Percentiles rank a stretch among this genome's conserved stretches.
Conservation (phyloP, 2,113 vertebrate species). For the Anser cygnoides region DNA sequence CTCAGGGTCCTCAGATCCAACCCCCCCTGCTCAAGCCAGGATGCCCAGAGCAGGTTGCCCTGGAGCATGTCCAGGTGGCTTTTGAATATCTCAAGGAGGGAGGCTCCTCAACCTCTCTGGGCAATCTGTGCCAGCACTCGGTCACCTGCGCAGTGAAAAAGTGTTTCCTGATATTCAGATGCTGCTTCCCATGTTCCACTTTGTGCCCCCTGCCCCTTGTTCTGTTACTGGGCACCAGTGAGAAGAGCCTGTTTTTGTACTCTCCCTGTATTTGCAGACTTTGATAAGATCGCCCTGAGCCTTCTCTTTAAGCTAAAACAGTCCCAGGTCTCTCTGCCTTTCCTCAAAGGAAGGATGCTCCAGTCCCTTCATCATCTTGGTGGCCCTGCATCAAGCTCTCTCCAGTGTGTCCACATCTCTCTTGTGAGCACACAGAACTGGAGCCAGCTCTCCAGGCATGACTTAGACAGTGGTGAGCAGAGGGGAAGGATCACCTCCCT, state of each 20-base stretch:
- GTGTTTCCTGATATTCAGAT: not conserved
- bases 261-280: not conserved
- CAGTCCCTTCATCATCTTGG: not conserved
- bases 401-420: not conserved
- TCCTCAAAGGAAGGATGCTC: not conserved
- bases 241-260: not conserved
- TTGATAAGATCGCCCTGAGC: not conserved
- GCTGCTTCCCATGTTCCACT: not conserved
- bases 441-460: not conserved
- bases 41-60: no score
- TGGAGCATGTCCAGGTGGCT: not conserved
- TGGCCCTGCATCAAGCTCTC: not conserved
- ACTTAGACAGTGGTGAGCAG: not conserved
- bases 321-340: not conserved
- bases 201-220: not conserved
- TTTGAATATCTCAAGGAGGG: not conserved
- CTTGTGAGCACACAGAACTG: not conserved
- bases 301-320: not conserved
- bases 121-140: not conserved
- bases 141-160: not conserved
- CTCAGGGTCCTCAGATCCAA: not conserved
- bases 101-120: not conserved
- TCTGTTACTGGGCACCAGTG: not conserved
- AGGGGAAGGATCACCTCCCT: not conserved
- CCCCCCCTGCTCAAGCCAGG: no score